Percentiles rank a stretch among this genome's conserved stretches.
Conservation (phyloP, 1,140 invertebrate species). For the Drosophila equinoxialis region DNA sequence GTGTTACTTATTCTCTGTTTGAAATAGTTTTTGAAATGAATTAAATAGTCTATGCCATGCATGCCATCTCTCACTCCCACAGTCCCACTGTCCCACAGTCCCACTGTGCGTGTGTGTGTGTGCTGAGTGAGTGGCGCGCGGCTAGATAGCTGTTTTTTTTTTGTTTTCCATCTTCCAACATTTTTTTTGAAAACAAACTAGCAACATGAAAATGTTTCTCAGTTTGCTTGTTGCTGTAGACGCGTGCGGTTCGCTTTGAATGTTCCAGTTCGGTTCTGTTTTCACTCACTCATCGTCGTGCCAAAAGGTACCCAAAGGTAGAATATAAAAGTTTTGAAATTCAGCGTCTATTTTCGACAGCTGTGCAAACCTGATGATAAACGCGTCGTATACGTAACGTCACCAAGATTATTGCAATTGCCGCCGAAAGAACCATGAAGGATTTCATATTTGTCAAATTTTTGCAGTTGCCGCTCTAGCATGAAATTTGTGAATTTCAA, state of each 20-base stretch:
- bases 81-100: background rate
- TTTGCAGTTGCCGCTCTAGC: slow-evolving; percentile 30
- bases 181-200: slow-evolving; percentile 76
- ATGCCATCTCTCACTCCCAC: slow-evolving; percentile 14
- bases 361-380: slow-evolving; percentile 58
- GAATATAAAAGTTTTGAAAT: slow-evolving; percentile 48
- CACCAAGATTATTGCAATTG: slow-evolving; percentile 18
- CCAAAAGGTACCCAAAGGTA: slow-evolving; percentile 64
- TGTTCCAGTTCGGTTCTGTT: slow-evolving; percentile 1
- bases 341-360: slow-evolving; percentile 59
- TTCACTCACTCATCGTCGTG: slow-evolving; percentile 7
- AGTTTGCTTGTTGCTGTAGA: slow-evolving; percentile 80
- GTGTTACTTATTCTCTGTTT: slow-evolving; percentile 33
- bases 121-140: slow-evolving; percentile 6
- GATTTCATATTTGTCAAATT: slow-evolving; percentile 35
- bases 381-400: slow-evolving; percentile 68
- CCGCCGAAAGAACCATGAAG: slow-evolving; percentile 34
- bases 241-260: slow-evolving; percentile 69
- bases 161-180: slow-evolving; percentile 70
- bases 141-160: slow-evolving; percentile 40
- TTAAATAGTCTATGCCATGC: slow-evolving; percentile 59
- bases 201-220: slow-evolving; percentile 79
- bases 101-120: slow-evolving; percentile 29
- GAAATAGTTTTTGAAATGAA: slow-evolving; percentile 64
- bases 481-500: slow-evolving; percentile 52